phyloP scores from a whole-genome alignment of 53 echinoderm and acorn worm genomes.

The Stichopus horrens region DNA sequence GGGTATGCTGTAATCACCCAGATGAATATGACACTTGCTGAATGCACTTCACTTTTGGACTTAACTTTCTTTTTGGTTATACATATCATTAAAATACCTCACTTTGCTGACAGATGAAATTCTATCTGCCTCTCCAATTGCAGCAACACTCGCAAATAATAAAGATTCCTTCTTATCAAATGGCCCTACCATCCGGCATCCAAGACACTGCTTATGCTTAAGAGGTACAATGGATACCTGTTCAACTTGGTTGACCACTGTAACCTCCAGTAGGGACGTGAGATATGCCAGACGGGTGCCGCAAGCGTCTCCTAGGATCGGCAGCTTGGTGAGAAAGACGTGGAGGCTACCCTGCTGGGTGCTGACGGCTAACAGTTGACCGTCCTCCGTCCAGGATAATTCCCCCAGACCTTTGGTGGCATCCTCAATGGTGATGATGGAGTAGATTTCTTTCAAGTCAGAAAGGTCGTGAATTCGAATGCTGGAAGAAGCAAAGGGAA shows the following conservation, averaged over 20 bases:
- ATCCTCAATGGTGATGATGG: slow-evolving; percentile 91
- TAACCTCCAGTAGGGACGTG: slow-evolving; percentile 98
- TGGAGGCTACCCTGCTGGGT: slow-evolving; percentile 76
- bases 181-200: no score
- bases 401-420: slow-evolving; percentile 86
- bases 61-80: no score
- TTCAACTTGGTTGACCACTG: slow-evolving; percentile 93
- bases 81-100: no score
- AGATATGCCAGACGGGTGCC: slow-evolving; percentile 90
- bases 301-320: slow-evolving; percentile 83
- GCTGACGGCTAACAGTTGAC: slow-evolving; percentile 92
- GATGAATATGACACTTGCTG: no score
- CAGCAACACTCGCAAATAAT: no score
- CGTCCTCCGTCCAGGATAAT: slow-evolving; percentile 91
- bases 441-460: slow-evolving; percentile 94
- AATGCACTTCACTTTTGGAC: no score
- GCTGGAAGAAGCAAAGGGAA: slow-evolving; percentile 38
- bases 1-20: no score
- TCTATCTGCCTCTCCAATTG: no score
- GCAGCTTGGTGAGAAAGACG: slow-evolving; percentile 93
- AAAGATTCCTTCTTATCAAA: no score
- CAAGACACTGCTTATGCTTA: no score
- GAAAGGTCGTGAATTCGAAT: slow-evolving; percentile 96
- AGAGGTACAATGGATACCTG: slow-evolving; percentile 58
- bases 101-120: no score